Conservation (phyloP, 2,888 invertebrate species). For the Herminia tarsipennalis region DNA sequence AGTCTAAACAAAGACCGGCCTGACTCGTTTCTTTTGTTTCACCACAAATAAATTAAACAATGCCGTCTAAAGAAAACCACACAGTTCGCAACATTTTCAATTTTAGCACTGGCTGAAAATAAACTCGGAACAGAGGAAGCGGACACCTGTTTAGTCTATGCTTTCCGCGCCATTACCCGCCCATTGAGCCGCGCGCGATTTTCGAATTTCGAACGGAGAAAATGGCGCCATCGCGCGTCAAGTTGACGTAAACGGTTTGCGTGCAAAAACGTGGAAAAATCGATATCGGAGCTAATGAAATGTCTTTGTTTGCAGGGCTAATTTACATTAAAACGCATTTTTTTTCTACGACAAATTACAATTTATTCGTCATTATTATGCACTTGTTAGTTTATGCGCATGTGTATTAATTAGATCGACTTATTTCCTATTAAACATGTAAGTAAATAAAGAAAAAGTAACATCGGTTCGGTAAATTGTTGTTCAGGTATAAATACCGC, state of each 20-base stretch:
- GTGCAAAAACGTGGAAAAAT: constrained; percentile 47
- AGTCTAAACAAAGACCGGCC: not conserved
- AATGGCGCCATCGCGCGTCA: constrained; percentile 64
- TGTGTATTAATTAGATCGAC: too few relatives aligned
- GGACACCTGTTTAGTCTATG: constrained; percentile 77
- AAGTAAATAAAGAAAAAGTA: too few relatives aligned
- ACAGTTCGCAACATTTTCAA: constrained; percentile 35
- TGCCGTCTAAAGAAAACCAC: constrained; percentile 22
- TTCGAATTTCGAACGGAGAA: constrained; percentile 73
- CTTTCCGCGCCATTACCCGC: constrained; percentile 76
- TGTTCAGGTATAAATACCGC: too few relatives aligned
- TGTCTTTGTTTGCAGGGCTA: constrained; percentile 34
- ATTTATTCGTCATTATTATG: too few relatives aligned
- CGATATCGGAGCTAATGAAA: constrained; percentile 33
- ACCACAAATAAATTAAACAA: constrained; percentile 34
- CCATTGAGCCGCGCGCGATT: constrained; percentile 71
- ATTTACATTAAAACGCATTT: too few relatives aligned
- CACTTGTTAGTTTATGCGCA: too few relatives aligned
- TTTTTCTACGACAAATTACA: too few relatives aligned
- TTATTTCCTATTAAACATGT: too few relatives aligned
- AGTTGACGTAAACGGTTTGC: constrained; percentile 61
- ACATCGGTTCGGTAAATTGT: too few relatives aligned
- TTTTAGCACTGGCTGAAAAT: constrained; percentile 40
- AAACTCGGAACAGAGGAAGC: constrained; percentile 40
- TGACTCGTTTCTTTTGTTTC: constrained; percentile 16